Evolutionary conservation across 1,140 invertebrate species (phyloP).

Genomic region (Matsumurasca onukii): DNA sequence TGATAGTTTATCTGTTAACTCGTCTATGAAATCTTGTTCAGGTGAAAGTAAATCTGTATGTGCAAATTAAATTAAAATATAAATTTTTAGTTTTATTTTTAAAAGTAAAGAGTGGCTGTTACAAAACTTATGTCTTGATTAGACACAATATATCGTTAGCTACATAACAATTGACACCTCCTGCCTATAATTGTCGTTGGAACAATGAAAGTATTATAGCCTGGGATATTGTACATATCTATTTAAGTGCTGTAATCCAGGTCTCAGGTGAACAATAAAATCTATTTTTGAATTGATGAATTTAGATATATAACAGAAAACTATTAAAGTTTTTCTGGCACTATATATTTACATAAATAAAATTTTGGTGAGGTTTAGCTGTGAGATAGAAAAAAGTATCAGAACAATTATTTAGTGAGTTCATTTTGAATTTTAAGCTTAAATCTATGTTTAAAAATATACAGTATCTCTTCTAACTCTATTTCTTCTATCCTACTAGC

Average conservation of each 20-base stretch:
- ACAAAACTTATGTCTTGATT: background rate
- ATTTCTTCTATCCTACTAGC: too few relatives aligned
- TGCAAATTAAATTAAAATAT: background rate
- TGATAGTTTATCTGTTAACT: background rate
- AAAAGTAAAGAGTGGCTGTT: background rate
- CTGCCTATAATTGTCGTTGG: slow-evolving; percentile 14
- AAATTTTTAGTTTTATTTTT: slow-evolving; percentile 4
- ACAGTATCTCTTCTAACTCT: background rate
- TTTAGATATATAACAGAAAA: background rate
- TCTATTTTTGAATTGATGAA: background rate
- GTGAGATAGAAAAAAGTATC: too few relatives aligned
- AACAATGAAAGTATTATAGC: slow-evolving; percentile 19
- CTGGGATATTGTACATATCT: slow-evolving; percentile 15
- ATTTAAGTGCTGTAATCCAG: slow-evolving; percentile 8
- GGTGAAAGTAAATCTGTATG: slow-evolving; percentile 11
- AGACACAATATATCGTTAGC: background rate
- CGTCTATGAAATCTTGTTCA: slow-evolving; percentile 12
- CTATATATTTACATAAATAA: slow-evolving; percentile 17
- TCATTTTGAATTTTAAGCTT: background rate
- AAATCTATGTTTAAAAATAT: background rate
- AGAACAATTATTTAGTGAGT: slow-evolving; percentile 8
- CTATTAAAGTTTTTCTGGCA: slow-evolving; percentile 3
- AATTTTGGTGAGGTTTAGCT: background rate
- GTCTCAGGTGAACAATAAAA: slow-evolving; percentile 10
- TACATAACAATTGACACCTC: slow-evolving; percentile 16